Evolutionary conservation across 2,113 vertebrate species (phyloP), one percentile per base, ranked within the genome.

Genomic region (Tilapia sparmanii): DNA sequence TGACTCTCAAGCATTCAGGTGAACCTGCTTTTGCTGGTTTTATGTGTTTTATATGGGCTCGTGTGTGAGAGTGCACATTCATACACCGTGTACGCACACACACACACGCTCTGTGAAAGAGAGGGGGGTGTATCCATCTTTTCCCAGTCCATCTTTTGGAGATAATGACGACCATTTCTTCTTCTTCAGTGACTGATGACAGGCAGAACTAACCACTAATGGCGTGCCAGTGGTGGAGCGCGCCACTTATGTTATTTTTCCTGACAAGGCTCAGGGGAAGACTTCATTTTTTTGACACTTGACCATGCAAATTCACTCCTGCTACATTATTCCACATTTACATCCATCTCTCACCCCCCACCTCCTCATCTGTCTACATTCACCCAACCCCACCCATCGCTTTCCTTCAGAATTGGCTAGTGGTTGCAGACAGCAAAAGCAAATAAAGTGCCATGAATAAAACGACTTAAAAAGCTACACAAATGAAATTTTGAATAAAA

Each of bases 251-350:
- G 97, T 98, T 98, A 98, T 98, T 98, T 97, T 97, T 97, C 97
- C 96, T 99, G 98, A 99, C 98, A 98, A 98, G 98, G 97, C 98
- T 98, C 97, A 97, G 95, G 97, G 96, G 97, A 98, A 98, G 97
- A 97, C 97, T 98, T 99, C 98, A 99, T 99, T 99, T 99, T 99
- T 99, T 98, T 98, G 98, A 99, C 98, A 99, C 98, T 99, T 99
- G 98, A 99, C 98, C 98, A 99, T 99, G 98, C 98, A 99, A 99
- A 99, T 99, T 97, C 97, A 97, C 96, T 97, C 97, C 97, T 97
- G 97, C 97, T 99, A 98, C 97, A 99, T 99, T 98, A 99, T 99
- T 98, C 97, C 98, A 97, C 98, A 98, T 99, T 98, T 99, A 98
- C 97, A 97, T 97, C 97, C 97, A 95, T 93, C 97, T 96, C 97